Conservation (phyloP, 2,113 vertebrate genomes). For the Turnix velox region DNA sequence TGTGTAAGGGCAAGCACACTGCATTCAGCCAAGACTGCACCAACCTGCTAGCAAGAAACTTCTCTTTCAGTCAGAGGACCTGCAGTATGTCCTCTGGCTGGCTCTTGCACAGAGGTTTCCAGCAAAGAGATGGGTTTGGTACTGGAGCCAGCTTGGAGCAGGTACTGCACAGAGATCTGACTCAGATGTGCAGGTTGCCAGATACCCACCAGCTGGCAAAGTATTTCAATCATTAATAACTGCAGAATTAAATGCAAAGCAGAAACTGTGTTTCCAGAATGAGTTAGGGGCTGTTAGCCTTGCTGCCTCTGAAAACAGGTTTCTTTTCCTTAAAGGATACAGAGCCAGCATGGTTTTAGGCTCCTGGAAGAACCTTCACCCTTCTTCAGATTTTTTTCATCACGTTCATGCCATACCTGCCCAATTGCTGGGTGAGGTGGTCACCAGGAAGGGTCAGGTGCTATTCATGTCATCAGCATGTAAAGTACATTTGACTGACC, state of each 20-base stretch:
- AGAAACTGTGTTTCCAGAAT: neutral
- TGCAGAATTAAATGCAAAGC: neutral
- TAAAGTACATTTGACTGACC: neutral
- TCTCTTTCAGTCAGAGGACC: neutral
- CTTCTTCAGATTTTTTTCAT: neutral
- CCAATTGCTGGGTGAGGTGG: neutral
- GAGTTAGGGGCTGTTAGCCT: neutral
- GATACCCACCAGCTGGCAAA: slow-evolving; percentile 1
- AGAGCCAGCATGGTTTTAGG: neutral
- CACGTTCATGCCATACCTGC: rapidly evolving
- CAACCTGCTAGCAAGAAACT: neutral
- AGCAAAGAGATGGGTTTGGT: neutral
- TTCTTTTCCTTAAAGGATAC: neutral
- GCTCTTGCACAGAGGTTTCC: neutral
- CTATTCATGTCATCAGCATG: neutral
- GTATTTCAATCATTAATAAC: neutral
- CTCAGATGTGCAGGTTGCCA: neutral
- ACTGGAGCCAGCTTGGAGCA: neutral
- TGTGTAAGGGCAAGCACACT: neutral
- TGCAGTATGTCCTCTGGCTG: neutral
- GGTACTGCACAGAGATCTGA: neutral
- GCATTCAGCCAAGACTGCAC: rapidly evolving
- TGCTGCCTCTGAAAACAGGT: neutral
- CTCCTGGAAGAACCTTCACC: neutral
- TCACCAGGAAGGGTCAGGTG: neutral